phyloP scores from a whole-genome alignment of 2,888 invertebrate genomes.

The Caenorhabditis wallacei region DNA sequence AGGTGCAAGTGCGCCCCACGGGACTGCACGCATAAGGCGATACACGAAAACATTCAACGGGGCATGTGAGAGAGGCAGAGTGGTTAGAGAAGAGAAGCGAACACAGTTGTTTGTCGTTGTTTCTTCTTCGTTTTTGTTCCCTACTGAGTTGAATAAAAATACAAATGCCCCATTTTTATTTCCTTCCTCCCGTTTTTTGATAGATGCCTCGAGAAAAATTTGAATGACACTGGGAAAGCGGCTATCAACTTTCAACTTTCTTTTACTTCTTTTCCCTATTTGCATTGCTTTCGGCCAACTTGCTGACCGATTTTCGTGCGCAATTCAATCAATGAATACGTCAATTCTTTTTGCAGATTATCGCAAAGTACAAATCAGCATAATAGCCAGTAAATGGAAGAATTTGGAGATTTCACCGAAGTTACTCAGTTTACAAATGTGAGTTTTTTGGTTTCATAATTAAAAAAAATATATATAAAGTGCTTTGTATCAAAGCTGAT shows the following conservation, averaged over 20 bases:
- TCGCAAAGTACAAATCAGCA: constrained; percentile 19
- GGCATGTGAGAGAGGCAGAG: constrained; percentile 9
- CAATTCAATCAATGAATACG: background rate
- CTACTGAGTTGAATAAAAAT: constrained; percentile 3
- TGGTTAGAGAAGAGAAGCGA: constrained; percentile 10
- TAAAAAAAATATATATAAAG: no score
- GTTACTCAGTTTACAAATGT: constrained; percentile 43
- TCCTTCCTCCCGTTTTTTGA: background rate
- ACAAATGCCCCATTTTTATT: background rate
- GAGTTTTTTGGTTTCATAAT: constrained; percentile 1
- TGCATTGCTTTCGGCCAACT: background rate
- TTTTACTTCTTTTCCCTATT: background rate
- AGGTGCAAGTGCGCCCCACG: constrained; percentile 25
- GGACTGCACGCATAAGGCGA: constrained; percentile 25
- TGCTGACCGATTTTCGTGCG: background rate
- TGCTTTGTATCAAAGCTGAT: no score
- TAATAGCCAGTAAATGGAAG: constrained; percentile 29
- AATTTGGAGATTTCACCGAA: constrained; percentile 29
- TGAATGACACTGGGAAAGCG: no score
- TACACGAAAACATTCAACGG: constrained; percentile 18
- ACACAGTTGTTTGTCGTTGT: constrained; percentile 13
- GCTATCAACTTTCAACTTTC: no score
- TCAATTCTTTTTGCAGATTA: constrained; percentile 17
- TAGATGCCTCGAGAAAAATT: background rate
- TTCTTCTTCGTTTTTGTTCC: constrained; percentile 14